Percentiles rank a stretch among this genome's conserved stretches.
phyloP scores from a whole-genome alignment of 1,140 invertebrate genomes.

The Dendrolimus punctatus region DNA sequence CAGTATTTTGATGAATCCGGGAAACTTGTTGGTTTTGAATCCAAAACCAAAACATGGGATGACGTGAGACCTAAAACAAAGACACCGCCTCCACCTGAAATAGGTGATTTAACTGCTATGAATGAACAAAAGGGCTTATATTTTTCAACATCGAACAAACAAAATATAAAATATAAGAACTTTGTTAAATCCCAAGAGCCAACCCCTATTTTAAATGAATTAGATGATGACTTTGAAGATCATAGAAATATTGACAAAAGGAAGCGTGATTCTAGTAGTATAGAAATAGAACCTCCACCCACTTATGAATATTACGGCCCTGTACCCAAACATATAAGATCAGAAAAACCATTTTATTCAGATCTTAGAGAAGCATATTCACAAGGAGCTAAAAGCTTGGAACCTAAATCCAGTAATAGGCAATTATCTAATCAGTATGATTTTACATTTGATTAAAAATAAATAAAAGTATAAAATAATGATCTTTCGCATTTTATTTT shows the following conservation, averaged over 20 bases:
- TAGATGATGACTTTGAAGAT: slow-evolving; percentile 42
- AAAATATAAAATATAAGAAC: slow-evolving; percentile 41
- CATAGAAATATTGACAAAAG: slow-evolving; percentile 16
- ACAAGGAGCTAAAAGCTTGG: slow-evolving; percentile 78
- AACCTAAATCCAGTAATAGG: slow-evolving; percentile 45
- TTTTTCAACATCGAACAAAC: slow-evolving; percentile 35
- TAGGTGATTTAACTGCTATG: slow-evolving; percentile 30
- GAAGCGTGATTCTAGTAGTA: slow-evolving; percentile 41
- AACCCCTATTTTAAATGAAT: slow-evolving; percentile 67
- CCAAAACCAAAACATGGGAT: slow-evolving; percentile 39
- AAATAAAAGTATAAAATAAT: slow-evolving; percentile 15
- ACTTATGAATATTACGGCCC: slow-evolving; percentile 77
- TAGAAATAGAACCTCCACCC: slow-evolving; percentile 76
- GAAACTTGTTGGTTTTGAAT: slow-evolving; percentile 12
- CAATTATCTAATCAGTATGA: slow-evolving; percentile 49
- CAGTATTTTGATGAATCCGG: slow-evolving; percentile 51
- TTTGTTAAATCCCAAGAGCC: slow-evolving; percentile 48
- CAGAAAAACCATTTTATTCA: slow-evolving; percentile 41
- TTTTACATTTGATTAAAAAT: slow-evolving; percentile 49
- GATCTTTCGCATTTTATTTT: slow-evolving; percentile 11
- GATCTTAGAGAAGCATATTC: slow-evolving; percentile 77
- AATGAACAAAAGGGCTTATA: slow-evolving; percentile 45
- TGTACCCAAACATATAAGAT: slow-evolving; percentile 45
- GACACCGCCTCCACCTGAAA: slow-evolving; percentile 40
- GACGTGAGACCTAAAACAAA: slow-evolving; percentile 44